phyloP scores from a whole-genome alignment of 2,113 vertebrate species.

The Etheostoma spectabile region DNA sequence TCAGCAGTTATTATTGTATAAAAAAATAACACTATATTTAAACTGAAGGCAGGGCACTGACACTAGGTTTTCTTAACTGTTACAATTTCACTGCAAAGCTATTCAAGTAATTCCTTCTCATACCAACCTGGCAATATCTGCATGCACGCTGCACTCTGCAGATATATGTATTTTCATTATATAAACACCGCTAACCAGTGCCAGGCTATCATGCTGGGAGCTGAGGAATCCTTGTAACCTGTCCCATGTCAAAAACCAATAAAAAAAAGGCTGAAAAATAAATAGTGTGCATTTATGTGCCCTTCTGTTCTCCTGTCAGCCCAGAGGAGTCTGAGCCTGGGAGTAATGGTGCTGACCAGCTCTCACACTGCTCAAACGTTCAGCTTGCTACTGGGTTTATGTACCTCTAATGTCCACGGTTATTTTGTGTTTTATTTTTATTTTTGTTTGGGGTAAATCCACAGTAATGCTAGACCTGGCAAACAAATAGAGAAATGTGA shows the following conservation, averaged over 20 bases:
- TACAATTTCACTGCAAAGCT: constrained; percentile 53
- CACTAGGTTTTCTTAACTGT: constrained; percentile 48
- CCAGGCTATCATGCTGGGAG: constrained; percentile 58
- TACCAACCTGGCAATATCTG: constrained; percentile 54
- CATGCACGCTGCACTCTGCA: constrained; percentile 64
- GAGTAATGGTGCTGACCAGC: constrained; percentile 68
- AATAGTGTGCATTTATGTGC: constrained; percentile 54
- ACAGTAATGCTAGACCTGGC: constrained; percentile 21
- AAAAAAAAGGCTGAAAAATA: constrained; percentile 70
- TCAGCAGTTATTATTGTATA: constrained; percentile 2
- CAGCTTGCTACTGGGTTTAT: constrained; percentile 56
- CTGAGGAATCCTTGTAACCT: constrained; percentile 69
- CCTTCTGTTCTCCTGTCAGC: constrained; percentile 63
- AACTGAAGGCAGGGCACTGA: constrained; percentile 22
- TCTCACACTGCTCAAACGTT: constrained; percentile 47
- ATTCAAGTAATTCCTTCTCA: constrained; percentile 61
- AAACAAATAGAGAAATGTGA: constrained; percentile 12
- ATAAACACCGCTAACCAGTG: constrained; percentile 55
- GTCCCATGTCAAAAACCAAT: constrained; percentile 72
- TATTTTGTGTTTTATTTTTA: constrained; percentile 42
- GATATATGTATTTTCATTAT: constrained; percentile 75
- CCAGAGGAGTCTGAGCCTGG: constrained; percentile 47
- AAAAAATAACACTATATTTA: constrained; percentile 15
- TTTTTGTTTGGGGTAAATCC: constrained; percentile 43
- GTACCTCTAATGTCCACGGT: constrained; percentile 56